Base-by-base conservation (phyloP, 2,113 vertebrate genomes). In the Micromys minutus region DNA sequence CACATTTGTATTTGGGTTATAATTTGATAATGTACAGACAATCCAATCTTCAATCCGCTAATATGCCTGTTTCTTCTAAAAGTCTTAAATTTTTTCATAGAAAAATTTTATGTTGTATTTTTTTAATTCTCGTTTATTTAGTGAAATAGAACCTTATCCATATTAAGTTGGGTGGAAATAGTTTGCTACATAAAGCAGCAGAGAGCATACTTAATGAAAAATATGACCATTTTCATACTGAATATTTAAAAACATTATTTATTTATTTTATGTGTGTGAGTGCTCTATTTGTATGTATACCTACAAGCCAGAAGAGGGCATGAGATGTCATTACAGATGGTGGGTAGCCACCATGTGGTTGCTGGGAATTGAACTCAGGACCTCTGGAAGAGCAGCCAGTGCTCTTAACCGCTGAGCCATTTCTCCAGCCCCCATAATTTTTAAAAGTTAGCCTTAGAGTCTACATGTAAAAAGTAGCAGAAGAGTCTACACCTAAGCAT, bases 1-100 rank as follows among this genome's bases (percentile, higher is more conserved):
- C 96, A 96, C 97, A 97, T 97, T 98, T 98, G 97, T 97, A 97
- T 97, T 98, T 98, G 96, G 96, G 96, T 96, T 96, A 96, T 95
- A 97, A 96, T 97, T 96, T 94, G 94, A 95, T 96, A 97, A 97
- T 80, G 92, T 97, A 96, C 97, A 96, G 95, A 96, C 96, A 90
- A 95, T 86, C 61, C 72, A 92, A 63, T 90, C 92, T 95, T 93
- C 59, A 92, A 55, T 96, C 15, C 57, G 90, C 72, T 67, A 91
- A 57, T 85, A 52, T 90, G n/a, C 83, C 84, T 96, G 36, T 80
- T 94, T 72, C 26, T 72, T 45, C 19, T 61, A 65, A 90, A 88
- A 89, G 79, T 90, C 42, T 72, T 39, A 22, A 72, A 39, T 24
- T 39, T 22, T 39, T 72, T 42, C 34, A 50, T 39, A 90, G 39